These are phyloP conservation scores for Ophion costatus DNA, from an alignment of 2,888 invertebrate genomes.

Conservation along the genomic window DNA sequence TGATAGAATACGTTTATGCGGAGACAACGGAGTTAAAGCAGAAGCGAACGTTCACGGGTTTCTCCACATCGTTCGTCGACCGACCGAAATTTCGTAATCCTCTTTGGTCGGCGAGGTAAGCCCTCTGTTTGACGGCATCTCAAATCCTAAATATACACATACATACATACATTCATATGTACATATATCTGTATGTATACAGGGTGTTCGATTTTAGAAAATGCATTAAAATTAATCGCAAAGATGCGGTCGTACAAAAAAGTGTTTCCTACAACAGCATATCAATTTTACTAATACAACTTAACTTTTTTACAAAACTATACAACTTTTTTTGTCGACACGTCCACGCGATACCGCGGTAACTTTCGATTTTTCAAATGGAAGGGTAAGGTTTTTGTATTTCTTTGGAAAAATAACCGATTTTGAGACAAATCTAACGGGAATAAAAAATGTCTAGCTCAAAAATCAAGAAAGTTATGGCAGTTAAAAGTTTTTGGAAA, in stretches of 20 bases:
- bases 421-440: too few species aligned
- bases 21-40: constrained; percentile 22
- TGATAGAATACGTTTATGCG: constrained; percentile 35
- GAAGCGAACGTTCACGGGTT: constrained; percentile 45
- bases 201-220: not conserved
- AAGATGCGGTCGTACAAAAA: not conserved
- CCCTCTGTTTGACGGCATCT: constrained; percentile 79
- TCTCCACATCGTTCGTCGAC: constrained; percentile 38
- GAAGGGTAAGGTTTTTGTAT: too few species aligned
- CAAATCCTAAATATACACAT: constrained; percentile 38
- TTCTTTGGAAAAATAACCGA: too few species aligned
- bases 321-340: too few species aligned
- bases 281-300: not conserved
- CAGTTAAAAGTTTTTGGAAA: too few species aligned
- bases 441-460: too few species aligned
- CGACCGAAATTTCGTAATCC: constrained; percentile 81
- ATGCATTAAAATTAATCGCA: not conserved
- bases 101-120: constrained; percentile 82
- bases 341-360: too few species aligned
- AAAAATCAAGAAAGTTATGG: too few species aligned
- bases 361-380: too few species aligned
- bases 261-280: not conserved
- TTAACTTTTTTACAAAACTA: too few species aligned
- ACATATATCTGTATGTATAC: constrained; percentile 13
- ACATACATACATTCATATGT: constrained; percentile 2